Percentiles rank a stretch among this genome's conserved stretches.
phyloP scores from a whole-genome alignment of 1,140 invertebrate species.

The Mamestra configurata region DNA sequence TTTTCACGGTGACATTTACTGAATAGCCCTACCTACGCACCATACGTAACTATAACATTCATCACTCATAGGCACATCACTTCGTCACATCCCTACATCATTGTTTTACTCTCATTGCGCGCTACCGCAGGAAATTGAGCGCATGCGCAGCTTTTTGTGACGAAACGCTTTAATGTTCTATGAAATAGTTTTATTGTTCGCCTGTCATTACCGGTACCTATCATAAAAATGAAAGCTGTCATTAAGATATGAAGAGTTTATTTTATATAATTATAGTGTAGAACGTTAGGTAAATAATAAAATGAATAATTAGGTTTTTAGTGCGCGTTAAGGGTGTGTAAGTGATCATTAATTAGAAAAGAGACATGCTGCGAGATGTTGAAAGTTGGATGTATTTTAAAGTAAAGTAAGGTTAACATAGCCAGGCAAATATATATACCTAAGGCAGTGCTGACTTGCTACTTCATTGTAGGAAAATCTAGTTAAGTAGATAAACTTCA shows the following conservation, averaged over 20 bases:
- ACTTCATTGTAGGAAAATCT: too few species aligned
- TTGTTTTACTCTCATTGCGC: conserved; percentile 31
- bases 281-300: not conserved
- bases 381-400: too few species aligned
- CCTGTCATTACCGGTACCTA: conserved; percentile 49
- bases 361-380: too few species aligned
- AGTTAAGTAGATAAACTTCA: too few species aligned
- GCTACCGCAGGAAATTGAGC: conserved; percentile 49
- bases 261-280: conserved; percentile 35
- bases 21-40: too few species aligned
- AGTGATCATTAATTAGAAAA: too few species aligned
- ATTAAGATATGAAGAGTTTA: conserved; percentile 41
- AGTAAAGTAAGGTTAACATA: too few species aligned
- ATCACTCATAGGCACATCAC: not conserved
- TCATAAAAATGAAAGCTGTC: conserved; percentile 48
- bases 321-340: not conserved
- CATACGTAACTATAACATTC: not conserved
- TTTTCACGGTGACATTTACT: too few species aligned
- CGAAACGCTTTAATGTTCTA: conserved; percentile 50
- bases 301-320: not conserved
- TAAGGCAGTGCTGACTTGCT: too few species aligned
- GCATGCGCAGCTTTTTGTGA: conserved; percentile 35
- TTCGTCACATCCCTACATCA: conserved; percentile 25
- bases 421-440: too few species aligned
- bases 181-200: conserved; percentile 53